Conservation (phyloP, 2,888 invertebrate species). For the Tupiocoris notatus region DNA sequence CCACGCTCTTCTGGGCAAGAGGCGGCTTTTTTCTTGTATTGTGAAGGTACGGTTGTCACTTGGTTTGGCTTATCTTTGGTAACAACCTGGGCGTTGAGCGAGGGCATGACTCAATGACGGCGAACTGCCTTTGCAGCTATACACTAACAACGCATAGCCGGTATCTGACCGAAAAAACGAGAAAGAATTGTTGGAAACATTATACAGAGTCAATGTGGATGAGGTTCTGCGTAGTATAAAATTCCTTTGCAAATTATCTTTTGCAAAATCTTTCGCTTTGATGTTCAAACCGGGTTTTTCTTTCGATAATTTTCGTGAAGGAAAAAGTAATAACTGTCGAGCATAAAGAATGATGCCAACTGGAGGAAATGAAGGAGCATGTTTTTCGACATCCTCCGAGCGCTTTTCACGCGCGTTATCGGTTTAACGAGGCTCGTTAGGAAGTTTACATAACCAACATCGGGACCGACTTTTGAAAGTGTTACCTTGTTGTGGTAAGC, state of each 20-base stretch:
- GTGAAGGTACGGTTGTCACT: background rate
- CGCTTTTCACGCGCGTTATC: background rate
- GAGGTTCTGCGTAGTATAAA: too few species aligned
- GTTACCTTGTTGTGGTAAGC: background rate
- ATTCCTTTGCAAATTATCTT: too few species aligned
- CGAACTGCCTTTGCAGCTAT: too few species aligned
- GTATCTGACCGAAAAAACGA: too few species aligned
- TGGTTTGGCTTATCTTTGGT: background rate
- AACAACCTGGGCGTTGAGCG: constrained; percentile 3
- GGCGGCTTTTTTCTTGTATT: background rate
- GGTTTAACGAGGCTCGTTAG: background rate
- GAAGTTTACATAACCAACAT: background rate
- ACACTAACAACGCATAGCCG: too few species aligned
- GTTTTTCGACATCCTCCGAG: background rate
- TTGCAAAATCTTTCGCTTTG: too few species aligned
- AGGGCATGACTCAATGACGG: background rate
- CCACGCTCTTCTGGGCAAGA: background rate
- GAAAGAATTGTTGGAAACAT: too few species aligned
- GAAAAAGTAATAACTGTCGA: too few species aligned
- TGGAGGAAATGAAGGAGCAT: background rate
- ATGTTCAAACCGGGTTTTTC: too few species aligned
- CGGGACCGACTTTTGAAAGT: background rate
- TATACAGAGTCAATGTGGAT: too few species aligned
- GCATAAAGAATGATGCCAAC: background rate
- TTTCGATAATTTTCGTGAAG: too few species aligned